Base-by-base conservation (phyloP, 2,797 vertebrate genomes). In the Clamator glandarius region DNA sequence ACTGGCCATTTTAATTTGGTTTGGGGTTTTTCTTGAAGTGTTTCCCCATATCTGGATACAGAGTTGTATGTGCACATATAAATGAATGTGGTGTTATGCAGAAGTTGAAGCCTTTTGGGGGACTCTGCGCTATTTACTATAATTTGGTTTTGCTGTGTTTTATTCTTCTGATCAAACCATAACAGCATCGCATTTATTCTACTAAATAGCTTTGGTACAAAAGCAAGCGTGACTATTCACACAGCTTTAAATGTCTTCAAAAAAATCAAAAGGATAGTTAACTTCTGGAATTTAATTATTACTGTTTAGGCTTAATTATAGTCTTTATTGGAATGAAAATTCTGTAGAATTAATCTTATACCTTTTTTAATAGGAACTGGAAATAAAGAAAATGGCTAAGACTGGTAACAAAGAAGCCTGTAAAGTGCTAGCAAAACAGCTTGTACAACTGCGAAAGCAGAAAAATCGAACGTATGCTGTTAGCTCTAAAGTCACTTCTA, bases 301-400 rank as follows among this genome's bases (percentile, higher is more conserved):
- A 55, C 4, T 3, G 7, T 12, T 61, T 35, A 57, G 57, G 20
- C n/a, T 85, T 92, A 85, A 75, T 67, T 78, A 42, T 15, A 46
- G 31, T 29, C 26, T 77, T 48, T 39, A 5, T 3, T 1, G 5
- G 3, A 85, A 29, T 70, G 31, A 50, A 70, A 87, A 46, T 67
- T 26, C 31, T 72, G 42, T 66, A 11, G 35, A 63, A 36, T 69
- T 66, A 17, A 86, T 67, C 42, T 44, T 42, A 62, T 23, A 16
- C 21, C 24, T 93, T 70, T 90, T 92, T 88, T 29, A 81, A 61
- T 91, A 99, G 99, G 99, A 99, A 94, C 97, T 99, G 96, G 99
- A 99, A 98, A 99, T 99, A 78, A 99, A 99, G 98, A 99, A 99
- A 97, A 99, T 99, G 99, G 99, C 99, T 41, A 99, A 99, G 96